phyloP scores from a whole-genome alignment of 2,113 vertebrate genomes.

The Sinocyclocheilus maitianheensis region DNA sequence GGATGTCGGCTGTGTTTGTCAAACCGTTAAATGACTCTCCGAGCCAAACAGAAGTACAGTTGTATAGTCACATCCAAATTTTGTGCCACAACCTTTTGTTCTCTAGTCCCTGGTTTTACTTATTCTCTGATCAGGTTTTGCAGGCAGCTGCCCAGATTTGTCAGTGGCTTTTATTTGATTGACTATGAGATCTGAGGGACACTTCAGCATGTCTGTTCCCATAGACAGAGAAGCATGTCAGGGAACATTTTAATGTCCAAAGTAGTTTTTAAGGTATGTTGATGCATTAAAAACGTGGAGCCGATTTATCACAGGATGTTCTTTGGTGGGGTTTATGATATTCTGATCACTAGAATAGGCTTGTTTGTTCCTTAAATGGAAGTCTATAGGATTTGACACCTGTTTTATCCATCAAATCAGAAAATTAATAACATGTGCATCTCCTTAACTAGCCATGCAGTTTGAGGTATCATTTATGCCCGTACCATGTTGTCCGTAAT shows the following conservation, averaged over 20 bases:
- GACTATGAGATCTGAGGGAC: neutral
- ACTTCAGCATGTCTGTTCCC: neutral
- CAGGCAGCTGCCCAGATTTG: constrained; percentile 54
- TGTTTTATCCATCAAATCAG: neutral
- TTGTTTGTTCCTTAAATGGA: neutral
- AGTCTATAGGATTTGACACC: neutral
- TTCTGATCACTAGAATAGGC: neutral
- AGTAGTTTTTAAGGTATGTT: neutral
- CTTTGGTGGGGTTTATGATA: neutral
- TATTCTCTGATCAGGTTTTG: neutral
- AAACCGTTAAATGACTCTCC: neutral
- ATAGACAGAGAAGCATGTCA: neutral
- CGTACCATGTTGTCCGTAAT: neutral
- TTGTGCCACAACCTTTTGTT: neutral
- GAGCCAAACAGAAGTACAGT: neutral
- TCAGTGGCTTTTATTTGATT: constrained; percentile 30
- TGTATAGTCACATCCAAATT: neutral
- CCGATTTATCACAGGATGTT: neutral
- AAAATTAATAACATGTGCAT: neutral
- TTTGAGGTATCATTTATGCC: neutral
- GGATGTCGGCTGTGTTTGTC: neutral
- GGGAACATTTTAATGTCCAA: neutral
- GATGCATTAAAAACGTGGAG: neutral
- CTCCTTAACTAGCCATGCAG: neutral
- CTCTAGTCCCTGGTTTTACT: neutral